Evolutionary conservation across 2,797 vertebrate genomes (phyloP).

Genomic region (Micropoecilia bifurca): DNA sequence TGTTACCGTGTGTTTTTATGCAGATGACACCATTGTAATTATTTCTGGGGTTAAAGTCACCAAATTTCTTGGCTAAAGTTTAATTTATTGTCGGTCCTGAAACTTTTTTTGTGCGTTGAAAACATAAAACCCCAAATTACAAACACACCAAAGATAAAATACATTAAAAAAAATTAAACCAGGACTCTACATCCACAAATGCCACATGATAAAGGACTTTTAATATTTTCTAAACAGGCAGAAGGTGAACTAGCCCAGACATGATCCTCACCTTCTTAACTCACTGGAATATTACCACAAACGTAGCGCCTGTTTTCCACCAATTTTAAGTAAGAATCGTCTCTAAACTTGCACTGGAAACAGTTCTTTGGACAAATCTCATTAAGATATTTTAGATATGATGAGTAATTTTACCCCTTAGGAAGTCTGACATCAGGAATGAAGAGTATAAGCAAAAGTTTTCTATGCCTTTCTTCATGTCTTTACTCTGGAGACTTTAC

Average conservation of each 20-base stretch:
- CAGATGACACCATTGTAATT: background rate
- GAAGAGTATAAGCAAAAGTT: background rate
- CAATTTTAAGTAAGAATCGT: background rate
- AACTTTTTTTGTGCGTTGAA: background rate
- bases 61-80: background rate
- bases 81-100: background rate
- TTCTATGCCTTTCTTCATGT: background rate
- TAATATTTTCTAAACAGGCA: background rate
- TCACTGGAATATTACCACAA: background rate
- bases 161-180: background rate
- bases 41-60: background rate
- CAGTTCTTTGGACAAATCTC: background rate
- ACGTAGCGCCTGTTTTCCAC: background rate
- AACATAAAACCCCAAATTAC: background rate
- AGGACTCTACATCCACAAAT: background rate
- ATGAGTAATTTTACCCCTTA: background rate
- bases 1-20: background rate
- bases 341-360: background rate
- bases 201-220: background rate
- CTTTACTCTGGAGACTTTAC: background rate
- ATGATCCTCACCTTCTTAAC: background rate
- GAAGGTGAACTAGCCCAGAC: background rate
- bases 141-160: background rate
- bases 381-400: background rate
- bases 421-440: background rate